A percentile compares a stretch with the other conserved stretches of the same genome.
Evolutionary conservation across 2,113 vertebrate species (phyloP).

Genomic region (Rhinoderma darwinii): DNA sequence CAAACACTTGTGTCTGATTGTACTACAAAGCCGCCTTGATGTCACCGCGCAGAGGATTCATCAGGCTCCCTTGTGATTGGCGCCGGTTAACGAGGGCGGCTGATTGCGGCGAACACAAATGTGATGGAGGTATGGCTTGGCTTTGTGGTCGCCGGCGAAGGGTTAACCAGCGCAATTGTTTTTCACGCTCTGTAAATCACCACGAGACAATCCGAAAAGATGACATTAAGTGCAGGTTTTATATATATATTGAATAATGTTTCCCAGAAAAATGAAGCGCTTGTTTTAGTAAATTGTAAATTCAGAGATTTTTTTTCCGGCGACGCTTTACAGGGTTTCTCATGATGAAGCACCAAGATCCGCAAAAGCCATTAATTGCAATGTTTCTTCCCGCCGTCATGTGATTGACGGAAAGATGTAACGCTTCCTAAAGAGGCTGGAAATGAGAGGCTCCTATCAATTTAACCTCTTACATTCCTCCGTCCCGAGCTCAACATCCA

Average conservation of each 20-base stretch:
- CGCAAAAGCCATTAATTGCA: slow-evolving; percentile 28
- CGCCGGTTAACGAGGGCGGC: not conserved
- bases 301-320: slow-evolving; percentile 16
- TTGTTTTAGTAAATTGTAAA: slow-evolving; percentile 58
- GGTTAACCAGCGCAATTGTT: slow-evolving; percentile 37
- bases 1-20: slow-evolving; percentile 44
- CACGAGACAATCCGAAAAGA: slow-evolving; percentile 2
- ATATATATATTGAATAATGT: slow-evolving; percentile 47
- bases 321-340: not conserved
- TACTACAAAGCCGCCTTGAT: slow-evolving; percentile 41
- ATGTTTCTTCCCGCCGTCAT: not conserved
- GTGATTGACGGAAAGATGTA: not conserved
- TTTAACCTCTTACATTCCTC: slow-evolving; percentile 6
- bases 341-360: slow-evolving; percentile 38
- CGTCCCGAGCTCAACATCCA: too few species aligned
- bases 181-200: slow-evolving; percentile 26
- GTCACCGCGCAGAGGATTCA: slow-evolving; percentile 4
- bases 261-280: slow-evolving; percentile 49
- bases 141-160: not conserved
- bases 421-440: not conserved
- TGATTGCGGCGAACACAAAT: slow-evolving; percentile 10
- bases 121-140: not conserved
- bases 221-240: slow-evolving; percentile 28
- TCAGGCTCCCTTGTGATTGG: slow-evolving; percentile 49
- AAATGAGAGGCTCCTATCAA: not conserved